Percentiles rank a stretch among this genome's conserved stretches.
These are phyloP conservation scores for Sciaenops ocellatus DNA, from an alignment of 2,797 vertebrate species.

Conservation along the genomic window DNA sequence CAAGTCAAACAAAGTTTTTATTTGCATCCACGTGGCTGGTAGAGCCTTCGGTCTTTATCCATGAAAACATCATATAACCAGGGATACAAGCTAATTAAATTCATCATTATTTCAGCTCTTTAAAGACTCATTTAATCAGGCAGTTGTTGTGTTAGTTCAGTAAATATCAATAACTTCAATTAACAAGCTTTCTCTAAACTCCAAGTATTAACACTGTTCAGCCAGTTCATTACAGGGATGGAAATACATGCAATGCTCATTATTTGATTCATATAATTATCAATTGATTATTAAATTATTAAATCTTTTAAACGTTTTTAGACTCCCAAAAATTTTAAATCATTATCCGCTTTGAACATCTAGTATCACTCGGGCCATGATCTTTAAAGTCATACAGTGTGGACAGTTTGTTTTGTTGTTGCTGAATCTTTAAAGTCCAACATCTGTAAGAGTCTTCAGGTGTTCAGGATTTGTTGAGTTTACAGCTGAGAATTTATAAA, in stretches of 20 bases:
- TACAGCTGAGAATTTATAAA: not conserved
- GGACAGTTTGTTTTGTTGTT: not conserved
- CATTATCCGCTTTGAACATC: not conserved
- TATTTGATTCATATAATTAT: not conserved
- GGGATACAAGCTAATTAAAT: not conserved
- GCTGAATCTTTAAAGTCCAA: not conserved
- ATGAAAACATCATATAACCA: not conserved
- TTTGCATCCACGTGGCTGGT: not conserved
- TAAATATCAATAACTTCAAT: conserved; percentile 20
- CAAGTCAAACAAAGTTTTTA: not conserved
- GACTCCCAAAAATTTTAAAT: not conserved
- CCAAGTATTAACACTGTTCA: too few species aligned
- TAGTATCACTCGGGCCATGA: not conserved
- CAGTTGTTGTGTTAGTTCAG: not conserved
- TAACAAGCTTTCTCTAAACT: conserved; percentile 8
- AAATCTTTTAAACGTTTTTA: too few species aligned
- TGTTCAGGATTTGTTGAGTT: not conserved
- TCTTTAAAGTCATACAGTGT: not conserved
- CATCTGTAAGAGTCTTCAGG: not conserved
- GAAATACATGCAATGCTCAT: not conserved
- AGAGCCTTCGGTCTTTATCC: not conserved
- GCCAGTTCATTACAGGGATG: not conserved
- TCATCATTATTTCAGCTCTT: not conserved
- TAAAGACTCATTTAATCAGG: not conserved
- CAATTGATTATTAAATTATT: too few species aligned